These are phyloP conservation scores for Nyctibius bracteatus DNA, from an alignment of 2,113 vertebrate species.

Conservation along the genomic window DNA sequence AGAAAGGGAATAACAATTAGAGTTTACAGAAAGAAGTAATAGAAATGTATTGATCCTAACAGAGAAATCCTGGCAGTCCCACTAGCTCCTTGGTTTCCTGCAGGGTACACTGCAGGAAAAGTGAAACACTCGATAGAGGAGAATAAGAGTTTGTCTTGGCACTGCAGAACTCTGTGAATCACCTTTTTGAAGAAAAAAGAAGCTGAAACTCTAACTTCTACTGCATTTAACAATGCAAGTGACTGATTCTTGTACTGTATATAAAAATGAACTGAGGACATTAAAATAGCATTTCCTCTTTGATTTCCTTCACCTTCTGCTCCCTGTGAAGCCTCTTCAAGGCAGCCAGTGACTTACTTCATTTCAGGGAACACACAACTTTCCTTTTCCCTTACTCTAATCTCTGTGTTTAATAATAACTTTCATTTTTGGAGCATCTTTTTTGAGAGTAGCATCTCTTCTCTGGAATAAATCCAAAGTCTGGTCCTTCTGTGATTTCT, in stretches of 20 bases:
- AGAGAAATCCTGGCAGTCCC: not conserved
- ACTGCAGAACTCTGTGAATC: not conserved
- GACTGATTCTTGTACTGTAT: not conserved
- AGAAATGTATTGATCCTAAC: not conserved
- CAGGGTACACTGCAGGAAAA: not conserved
- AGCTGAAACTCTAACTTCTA: not conserved
- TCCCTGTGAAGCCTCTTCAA: not conserved
- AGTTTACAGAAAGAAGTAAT: not conserved
- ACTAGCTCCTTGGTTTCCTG: not conserved
- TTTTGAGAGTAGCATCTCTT: not conserved
- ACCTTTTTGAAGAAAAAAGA: constrained; percentile 2
- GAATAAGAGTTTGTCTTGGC: constrained; percentile 32
- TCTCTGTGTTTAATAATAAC: not conserved
- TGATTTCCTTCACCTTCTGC: not conserved
- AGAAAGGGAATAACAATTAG: not conserved
- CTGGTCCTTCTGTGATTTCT: not conserved
- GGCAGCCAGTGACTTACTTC: not conserved
- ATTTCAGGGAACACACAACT: not conserved
- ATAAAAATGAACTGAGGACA: not conserved
- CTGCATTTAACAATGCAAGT: not conserved
- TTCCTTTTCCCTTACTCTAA: not conserved
- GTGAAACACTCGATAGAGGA: not conserved
- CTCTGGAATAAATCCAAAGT: not conserved
- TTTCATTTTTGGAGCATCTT: not conserved
- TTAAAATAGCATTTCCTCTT: not conserved